A percentile compares a stretch with the other conserved stretches of the same genome.
Evolutionary conservation across 1,140 invertebrate genomes (phyloP).

Genomic region (Phenacoccus solenopsis): DNA sequence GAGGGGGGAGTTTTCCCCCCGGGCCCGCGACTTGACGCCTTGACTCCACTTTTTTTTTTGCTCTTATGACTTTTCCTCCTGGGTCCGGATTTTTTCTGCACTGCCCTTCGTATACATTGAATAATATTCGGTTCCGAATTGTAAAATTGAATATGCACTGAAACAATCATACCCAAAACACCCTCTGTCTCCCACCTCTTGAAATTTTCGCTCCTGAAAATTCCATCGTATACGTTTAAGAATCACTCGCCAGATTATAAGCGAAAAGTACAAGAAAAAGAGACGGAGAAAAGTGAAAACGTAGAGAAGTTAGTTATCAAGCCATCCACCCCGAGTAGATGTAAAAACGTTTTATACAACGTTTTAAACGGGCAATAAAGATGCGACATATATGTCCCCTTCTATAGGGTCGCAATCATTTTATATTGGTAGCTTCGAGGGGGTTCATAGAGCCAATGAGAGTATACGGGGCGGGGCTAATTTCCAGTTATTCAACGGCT

Average conservation of each 20-base stretch:
- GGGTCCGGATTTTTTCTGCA: too few species aligned
- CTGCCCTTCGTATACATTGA: too few species aligned
- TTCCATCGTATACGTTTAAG: not conserved
- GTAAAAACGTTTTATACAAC: slow-evolving; percentile 8
- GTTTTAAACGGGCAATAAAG: slow-evolving; percentile 6
- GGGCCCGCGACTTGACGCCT: too few species aligned
- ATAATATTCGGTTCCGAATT: too few species aligned
- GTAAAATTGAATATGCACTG: too few species aligned
- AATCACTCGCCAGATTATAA: not conserved
- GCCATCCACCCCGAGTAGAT: not conserved
- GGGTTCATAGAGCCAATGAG: slow-evolving; percentile 14
- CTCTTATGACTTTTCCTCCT: too few species aligned
- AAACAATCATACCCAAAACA: too few species aligned
- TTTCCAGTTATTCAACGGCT: slow-evolving; percentile 15
- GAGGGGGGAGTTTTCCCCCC: too few species aligned
- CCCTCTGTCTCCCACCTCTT: too few species aligned
- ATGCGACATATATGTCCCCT: slow-evolving; percentile 15
- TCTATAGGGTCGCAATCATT: slow-evolving; percentile 5
- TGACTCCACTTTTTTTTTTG: too few species aligned
- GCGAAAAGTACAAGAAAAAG: not conserved
- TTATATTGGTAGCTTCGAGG: slow-evolving; percentile 3
- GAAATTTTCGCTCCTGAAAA: too few species aligned
- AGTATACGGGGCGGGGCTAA: slow-evolving; percentile 7
- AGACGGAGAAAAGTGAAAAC: slow-evolving; percentile 4
- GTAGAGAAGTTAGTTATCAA: slow-evolving; percentile 14